Conservation (phyloP, 35 echinoderm and acorn worm species). For the Ophioderma brevispina region DNA sequence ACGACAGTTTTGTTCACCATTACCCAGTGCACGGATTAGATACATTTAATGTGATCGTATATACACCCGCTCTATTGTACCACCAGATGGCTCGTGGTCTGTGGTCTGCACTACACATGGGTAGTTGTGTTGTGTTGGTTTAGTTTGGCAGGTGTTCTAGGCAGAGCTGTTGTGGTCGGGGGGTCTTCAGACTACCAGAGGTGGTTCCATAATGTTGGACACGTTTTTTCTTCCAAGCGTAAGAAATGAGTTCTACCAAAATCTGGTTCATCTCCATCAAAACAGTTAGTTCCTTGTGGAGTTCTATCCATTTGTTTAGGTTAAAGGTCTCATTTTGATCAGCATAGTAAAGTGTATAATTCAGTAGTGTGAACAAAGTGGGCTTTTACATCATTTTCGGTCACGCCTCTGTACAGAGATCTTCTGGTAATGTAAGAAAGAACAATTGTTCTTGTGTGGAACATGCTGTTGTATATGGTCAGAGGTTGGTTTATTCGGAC, state of each 20-base stretch:
- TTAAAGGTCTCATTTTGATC: slow-evolving; percentile 52
- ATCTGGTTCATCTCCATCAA: neutral
- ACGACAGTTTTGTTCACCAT: slow-evolving; percentile 64
- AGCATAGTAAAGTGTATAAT: slow-evolving; percentile 52
- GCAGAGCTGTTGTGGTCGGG: slow-evolving; percentile 26
- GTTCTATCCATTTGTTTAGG: slow-evolving; percentile 13
- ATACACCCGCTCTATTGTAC: slow-evolving; percentile 75
- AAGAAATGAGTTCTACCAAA: neutral
- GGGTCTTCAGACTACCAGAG: neutral
- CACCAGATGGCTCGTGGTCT: slow-evolving; percentile 84
- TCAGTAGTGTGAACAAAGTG: slow-evolving; percentile 39
- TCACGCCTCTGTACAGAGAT: too few species aligned
- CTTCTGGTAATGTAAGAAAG: too few species aligned
- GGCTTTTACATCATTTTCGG: too few species aligned
- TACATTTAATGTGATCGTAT: slow-evolving; percentile 90
- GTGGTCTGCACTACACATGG: slow-evolving; percentile 71
- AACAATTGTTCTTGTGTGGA: too few species aligned
- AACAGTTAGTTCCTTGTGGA: neutral
- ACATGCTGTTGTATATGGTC: too few species aligned
- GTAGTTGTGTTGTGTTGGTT: slow-evolving; percentile 44
- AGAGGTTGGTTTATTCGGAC: too few species aligned
- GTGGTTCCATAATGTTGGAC: neutral
- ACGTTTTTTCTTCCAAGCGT: neutral
- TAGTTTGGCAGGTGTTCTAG: slow-evolving; percentile 41
- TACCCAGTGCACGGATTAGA: slow-evolving; percentile 85